Base-by-base conservation (phyloP, 2,113 vertebrate genomes). In the Lates calcarifer region DNA sequence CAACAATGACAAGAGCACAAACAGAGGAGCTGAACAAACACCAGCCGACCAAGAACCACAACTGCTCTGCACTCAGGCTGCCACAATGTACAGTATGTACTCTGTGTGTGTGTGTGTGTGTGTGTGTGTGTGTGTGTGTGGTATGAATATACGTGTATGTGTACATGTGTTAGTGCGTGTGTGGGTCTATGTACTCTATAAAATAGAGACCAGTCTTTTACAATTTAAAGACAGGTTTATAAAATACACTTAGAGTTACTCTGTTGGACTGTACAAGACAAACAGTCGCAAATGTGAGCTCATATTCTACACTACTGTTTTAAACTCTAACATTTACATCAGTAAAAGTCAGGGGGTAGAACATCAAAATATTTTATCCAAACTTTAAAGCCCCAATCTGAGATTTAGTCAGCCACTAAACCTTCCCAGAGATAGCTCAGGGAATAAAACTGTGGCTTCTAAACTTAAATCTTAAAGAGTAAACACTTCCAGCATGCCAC, bases 61-160 rank as follows among this genome's bases (percentile, higher is more conserved):
- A 84, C 58, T 82, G 68, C 65, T 87, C 82, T 67, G 74, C 68
- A 85, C 83, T 62, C 69, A 74, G 83, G 71, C 74, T 83, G 87
- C 83, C 90, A 61, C 71, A 61, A 80, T 13, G 9, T n/a, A n/a
- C n/a, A n/a, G n/a, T 79, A n/a, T 74, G 75, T 47, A 20, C 41
- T 82, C 75, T 73, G 66, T 69, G 62, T 64, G 37, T 64, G 33
- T 31, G n/a, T 84, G 74, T 75, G 66, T 67, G 3, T 67, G 47
- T 76, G 78, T 10, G 24, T 72, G 47, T 89, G 43, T 45, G 17
- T 73, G 51, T 82, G 3, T 41, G 10, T 41, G 6, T 28, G 51
- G n/a, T 69, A n/a, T 76, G 75, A 24, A 31, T 75, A n/a, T 57
- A 65, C 77, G 51, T 58, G 14, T 72, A 55, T 77, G 57, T 63